Evolutionary conservation across 2,888 invertebrate genomes (phyloP).

Genomic region (Orthonevra nobilis): DNA sequence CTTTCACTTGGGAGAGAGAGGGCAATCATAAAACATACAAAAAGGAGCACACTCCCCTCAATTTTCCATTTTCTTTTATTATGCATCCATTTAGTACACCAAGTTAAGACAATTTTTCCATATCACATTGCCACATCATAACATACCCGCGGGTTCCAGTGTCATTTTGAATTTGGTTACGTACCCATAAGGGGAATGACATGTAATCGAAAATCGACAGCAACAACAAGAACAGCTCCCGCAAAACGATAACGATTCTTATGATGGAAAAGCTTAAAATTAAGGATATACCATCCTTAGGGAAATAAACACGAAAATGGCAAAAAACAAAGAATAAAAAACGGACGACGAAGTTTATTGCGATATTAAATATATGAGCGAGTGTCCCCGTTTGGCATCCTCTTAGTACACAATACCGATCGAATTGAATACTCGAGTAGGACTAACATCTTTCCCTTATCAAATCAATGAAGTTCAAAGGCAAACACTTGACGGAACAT

Average conservation of each 20-base stretch:
- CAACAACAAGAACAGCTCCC: slow-evolving; percentile 8
- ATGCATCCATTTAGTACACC: no score
- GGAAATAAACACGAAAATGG: background rate
- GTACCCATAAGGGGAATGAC: slow-evolving; percentile 20
- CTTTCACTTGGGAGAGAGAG: slow-evolving; percentile 38
- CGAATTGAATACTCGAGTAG: slow-evolving; percentile 63
- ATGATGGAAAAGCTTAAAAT: slow-evolving; percentile 29
- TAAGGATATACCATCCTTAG: slow-evolving; percentile 16
- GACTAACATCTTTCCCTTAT: slow-evolving; percentile 55
- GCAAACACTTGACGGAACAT: slow-evolving; percentile 11
- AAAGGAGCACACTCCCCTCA: slow-evolving; percentile 21
- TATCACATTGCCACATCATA: slow-evolving; percentile 56
- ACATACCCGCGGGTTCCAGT: slow-evolving; percentile 21
- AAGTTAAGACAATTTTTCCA: slow-evolving; percentile 40
- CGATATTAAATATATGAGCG: slow-evolving; percentile 22
- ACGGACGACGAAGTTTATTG: slow-evolving; percentile 14
- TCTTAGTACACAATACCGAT: slow-evolving; percentile 31
- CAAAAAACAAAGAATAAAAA: no score
- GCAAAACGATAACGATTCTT: slow-evolving; percentile 22
- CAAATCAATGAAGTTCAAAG: slow-evolving; percentile 48
- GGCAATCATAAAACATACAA: slow-evolving; percentile 39
- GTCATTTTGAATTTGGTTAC: slow-evolving; percentile 37
- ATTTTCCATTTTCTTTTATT: slow-evolving; percentile 47
- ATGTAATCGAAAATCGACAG: slow-evolving; percentile 42
- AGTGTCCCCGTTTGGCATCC: background rate